These are phyloP conservation scores for Epinephelus coioides DNA, from an alignment of 2,797 vertebrate genomes.

Conservation along the genomic window DNA sequence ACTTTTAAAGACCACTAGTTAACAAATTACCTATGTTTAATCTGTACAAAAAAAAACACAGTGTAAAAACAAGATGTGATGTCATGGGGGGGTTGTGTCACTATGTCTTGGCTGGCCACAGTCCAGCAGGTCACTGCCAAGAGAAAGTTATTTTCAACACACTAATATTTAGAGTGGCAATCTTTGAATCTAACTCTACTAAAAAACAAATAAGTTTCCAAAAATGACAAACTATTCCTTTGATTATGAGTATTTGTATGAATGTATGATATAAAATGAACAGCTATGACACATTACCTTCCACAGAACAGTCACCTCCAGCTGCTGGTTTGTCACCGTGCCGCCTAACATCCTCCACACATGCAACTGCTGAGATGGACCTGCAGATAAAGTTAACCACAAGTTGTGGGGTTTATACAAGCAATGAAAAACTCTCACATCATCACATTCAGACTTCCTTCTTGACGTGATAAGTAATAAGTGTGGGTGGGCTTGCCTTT, in stretches of 20 bases:
- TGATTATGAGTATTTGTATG: background rate
- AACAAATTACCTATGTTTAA: background rate
- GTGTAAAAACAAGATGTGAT: background rate
- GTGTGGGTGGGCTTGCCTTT: slow-evolving; percentile 79
- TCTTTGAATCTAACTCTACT: background rate
- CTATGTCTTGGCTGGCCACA: background rate
- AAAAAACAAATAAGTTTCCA: background rate
- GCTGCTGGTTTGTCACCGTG: slow-evolving; percentile 24
- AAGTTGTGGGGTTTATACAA: slow-evolving; percentile 1
- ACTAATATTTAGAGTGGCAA: background rate
- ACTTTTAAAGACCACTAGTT: background rate
- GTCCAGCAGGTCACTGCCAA: background rate
- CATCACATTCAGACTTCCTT: background rate
- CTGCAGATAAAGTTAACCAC: slow-evolving; percentile 71
- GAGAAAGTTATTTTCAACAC: background rate
- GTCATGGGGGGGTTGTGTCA: background rate
- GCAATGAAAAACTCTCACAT: background rate
- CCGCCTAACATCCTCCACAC: slow-evolving; percentile 85
- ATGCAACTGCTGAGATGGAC: slow-evolving; percentile 76
- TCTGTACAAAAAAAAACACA: background rate
- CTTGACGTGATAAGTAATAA: background rate
- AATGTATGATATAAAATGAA: background rate
- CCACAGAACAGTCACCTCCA: slow-evolving; percentile 87
- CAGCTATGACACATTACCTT: slow-evolving; percentile 79
- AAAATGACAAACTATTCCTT: background rate